A percentile compares a stretch with the other conserved stretches of the same genome.
Conservation (phyloP, 2,113 vertebrate genomes). For the Ptychochromis oligacanthus region DNA sequence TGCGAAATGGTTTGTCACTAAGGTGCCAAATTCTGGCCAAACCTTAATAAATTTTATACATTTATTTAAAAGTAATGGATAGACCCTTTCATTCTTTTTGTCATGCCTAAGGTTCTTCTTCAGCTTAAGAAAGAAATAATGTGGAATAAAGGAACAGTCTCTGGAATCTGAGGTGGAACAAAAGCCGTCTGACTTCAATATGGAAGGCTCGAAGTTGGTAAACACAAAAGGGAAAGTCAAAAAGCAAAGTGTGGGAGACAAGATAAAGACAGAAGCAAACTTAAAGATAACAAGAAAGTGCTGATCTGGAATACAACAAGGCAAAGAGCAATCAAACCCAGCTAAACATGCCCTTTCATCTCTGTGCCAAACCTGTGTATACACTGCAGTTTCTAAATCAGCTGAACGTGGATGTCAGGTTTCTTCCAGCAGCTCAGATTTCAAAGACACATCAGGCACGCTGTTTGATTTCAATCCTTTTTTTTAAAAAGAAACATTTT, state of each 20-base stretch:
- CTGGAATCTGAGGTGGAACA: neutral
- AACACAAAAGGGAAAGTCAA: neutral
- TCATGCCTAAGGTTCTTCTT: neutral
- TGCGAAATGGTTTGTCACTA: conserved; percentile 87
- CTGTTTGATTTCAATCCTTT: neutral
- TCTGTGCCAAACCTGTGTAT: conserved; percentile 1
- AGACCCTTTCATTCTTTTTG: neutral
- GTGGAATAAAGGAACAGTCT: neutral
- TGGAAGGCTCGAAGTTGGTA: neutral
- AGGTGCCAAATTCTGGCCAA: conserved; percentile 84
- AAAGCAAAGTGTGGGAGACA: neutral
- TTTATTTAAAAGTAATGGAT: conserved; percentile 60
- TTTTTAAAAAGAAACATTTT: neutral
- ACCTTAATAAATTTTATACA: conserved; percentile 78
- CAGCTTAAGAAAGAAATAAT: neutral
- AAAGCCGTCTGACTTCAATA: neutral
- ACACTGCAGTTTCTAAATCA: conserved; percentile 6
- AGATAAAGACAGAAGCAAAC: neutral
- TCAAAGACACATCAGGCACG: neutral
- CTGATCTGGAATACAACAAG: conserved; percentile 6
- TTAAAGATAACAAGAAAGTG: conserved; percentile 7
- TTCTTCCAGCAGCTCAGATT: conserved; percentile 16
- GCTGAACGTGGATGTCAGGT: neutral
- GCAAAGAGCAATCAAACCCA: neutral
- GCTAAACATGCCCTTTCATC: conserved; percentile 25